Conservation (phyloP, 2,888 invertebrate genomes). For the Cheilosia vulpina region DNA sequence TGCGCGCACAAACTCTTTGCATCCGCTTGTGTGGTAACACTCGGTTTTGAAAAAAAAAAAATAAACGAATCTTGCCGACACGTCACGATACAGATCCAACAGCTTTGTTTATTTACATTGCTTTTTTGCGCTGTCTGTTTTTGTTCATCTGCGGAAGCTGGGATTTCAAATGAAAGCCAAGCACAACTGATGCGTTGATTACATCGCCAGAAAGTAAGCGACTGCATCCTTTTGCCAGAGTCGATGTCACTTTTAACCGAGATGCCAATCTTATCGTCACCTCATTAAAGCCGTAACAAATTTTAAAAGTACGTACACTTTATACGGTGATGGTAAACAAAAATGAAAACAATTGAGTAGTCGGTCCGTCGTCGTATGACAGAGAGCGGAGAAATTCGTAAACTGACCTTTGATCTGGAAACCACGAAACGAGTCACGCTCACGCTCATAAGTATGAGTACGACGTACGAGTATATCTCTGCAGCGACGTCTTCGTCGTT, state of each 20-base stretch:
- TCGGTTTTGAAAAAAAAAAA: slow-evolving; percentile 7
- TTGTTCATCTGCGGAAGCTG: slow-evolving; percentile 16
- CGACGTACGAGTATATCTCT: slow-evolving; percentile 7
- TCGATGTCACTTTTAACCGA: slow-evolving; percentile 33
- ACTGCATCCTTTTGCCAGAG: slow-evolving; percentile 20
- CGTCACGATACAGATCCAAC: slow-evolving; percentile 47
- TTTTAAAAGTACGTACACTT: slow-evolving; percentile 22
- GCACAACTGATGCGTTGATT: slow-evolving; percentile 43
- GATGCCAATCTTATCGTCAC: slow-evolving; percentile 73
- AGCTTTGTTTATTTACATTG: slow-evolving; percentile 45
- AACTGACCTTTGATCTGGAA: slow-evolving; percentile 69
- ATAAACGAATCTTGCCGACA: slow-evolving; percentile 34
- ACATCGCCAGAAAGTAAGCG: background rate
- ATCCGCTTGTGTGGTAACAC: slow-evolving; percentile 57
- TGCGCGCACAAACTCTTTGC: slow-evolving; percentile 25
- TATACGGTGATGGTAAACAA: background rate
- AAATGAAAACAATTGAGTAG: background rate
- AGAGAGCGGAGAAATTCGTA: slow-evolving; percentile 45
- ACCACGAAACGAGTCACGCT: slow-evolving; percentile 73
- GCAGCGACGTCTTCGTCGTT: slow-evolving; percentile 43
- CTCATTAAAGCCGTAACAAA: slow-evolving; percentile 66
- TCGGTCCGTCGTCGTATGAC: background rate
- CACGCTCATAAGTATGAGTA: slow-evolving; percentile 32
- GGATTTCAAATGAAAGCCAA: slow-evolving; percentile 43
- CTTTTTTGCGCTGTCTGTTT: background rate